Evolutionary conservation across 2,113 vertebrate genomes (phyloP).

Genomic region (Dryoscopus gambensis): DNA sequence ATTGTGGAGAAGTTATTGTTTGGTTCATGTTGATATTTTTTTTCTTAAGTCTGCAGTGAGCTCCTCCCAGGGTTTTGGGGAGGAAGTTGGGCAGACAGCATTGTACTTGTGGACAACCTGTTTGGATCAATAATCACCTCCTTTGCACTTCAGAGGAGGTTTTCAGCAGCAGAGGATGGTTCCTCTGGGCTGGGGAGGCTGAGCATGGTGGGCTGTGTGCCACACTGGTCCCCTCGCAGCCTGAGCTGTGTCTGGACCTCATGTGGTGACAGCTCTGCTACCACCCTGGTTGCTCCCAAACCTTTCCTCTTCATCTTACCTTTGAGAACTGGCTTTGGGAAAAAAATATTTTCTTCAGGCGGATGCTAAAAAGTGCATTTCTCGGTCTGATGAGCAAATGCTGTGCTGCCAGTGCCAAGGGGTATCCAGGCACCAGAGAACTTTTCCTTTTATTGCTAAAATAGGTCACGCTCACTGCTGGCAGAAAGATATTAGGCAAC

Average conservation of each 20-base stretch:
- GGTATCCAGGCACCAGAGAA: conserved; percentile 33
- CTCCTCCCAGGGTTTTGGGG: neutral
- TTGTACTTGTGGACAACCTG: neutral
- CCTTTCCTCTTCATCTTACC: neutral
- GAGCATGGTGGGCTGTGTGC: neutral
- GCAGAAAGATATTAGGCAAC: neutral
- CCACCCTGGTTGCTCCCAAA: neutral
- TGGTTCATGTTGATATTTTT: neutral
- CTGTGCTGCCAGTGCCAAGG: conserved; percentile 3
- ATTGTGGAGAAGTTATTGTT: neutral
- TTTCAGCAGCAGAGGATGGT: neutral
- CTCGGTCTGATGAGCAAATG: neutral
- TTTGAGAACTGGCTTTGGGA: neutral
- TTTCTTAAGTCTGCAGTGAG: neutral
- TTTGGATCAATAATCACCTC: neutral
- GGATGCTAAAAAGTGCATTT: neutral
- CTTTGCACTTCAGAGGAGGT: neutral
- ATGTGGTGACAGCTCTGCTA: neutral
- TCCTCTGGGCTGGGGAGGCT: neutral
- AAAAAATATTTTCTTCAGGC: neutral
- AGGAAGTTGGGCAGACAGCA: neutral
- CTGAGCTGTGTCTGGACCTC: neutral
- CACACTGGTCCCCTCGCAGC: accelerated
- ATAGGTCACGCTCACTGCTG: conserved; percentile 6
- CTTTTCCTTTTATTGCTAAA: conserved; percentile 40